Conservation (phyloP, 2,113 vertebrate species). For the Tenebrosternarchus preto region DNA sequence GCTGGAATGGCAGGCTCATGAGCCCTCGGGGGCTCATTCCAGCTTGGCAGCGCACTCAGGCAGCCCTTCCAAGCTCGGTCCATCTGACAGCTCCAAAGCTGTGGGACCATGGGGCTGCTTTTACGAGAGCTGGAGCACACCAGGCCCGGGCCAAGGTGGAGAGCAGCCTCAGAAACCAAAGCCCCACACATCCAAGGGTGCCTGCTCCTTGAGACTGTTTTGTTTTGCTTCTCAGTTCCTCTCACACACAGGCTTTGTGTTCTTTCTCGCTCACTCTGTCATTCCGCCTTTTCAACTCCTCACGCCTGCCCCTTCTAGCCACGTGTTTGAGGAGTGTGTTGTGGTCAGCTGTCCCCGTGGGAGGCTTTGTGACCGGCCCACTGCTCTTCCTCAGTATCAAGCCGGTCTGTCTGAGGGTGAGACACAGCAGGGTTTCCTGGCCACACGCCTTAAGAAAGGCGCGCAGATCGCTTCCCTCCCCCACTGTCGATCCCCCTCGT, state of each 20-base stretch:
- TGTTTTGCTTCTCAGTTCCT: slow-evolving; percentile 49
- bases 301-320: neutral
- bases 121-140: slow-evolving; percentile 61
- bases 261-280: neutral
- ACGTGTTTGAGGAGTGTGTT: neutral
- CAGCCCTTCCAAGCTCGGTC: slow-evolving; percentile 68
- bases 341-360: slow-evolving; percentile 50
- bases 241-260: neutral
- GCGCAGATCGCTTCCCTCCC: slow-evolving; percentile 60
- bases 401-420: slow-evolving; percentile 84
- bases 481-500: slow-evolving; percentile 89
- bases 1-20: slow-evolving; percentile 66
- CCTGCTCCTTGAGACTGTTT: slow-evolving; percentile 41
- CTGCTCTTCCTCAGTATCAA: slow-evolving; percentile 82
- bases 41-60: slow-evolving; percentile 64
- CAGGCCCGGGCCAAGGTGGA: slow-evolving; percentile 50
- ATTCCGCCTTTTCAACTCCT: neutral
- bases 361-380: slow-evolving; percentile 76
- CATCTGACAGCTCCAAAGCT: slow-evolving; percentile 63
- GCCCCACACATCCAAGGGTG: slow-evolving; percentile 52
- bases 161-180: slow-evolving; percentile 63
- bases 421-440: slow-evolving; percentile 86
- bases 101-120: slow-evolving; percentile 56
- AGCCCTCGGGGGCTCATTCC: slow-evolving; percentile 67
- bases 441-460: slow-evolving; percentile 76